Evolutionary conservation across 2,888 invertebrate genomes (phyloP), one percentile per base, ranked within the genome.

Genomic region (Galerucella pusilla): DNA sequence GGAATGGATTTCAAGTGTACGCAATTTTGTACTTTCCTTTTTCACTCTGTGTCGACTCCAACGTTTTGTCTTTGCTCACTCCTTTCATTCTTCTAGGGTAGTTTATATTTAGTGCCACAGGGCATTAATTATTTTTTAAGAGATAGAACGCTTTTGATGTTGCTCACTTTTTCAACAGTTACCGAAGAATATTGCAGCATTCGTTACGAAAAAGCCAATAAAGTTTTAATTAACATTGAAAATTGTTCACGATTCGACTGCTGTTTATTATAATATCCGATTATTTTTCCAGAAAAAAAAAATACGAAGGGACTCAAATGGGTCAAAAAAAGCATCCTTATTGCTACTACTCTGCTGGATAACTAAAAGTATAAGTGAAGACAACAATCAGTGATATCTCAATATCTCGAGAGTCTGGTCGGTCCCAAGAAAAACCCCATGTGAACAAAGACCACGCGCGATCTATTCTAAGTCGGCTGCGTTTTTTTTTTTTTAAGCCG

Each of bases 1-100:
- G 78, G 75, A 78, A 79, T 77, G 81, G 78, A 77, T 77, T 79
- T 82, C 80, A 81, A 83, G 81, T 83, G 81, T 82, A 80, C 80
- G 80, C 80, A 81, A 82, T 82, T 82, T 78, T 78, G 74, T 80
- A 72, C 79, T 80, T 73, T 77, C 78, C 74, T 76, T 78, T 77
- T 68, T 70, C 61, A 67, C 64, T 68, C 65, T 25, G 57, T 63
- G 68, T 73, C 60, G 68, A 65, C 64, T 76, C 76, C 74, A 74
- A 70, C 71, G 71, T 76, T 76, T 78, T 78, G 75, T 76, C 73
- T 76, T 52, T 73, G 72, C 64, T 72, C 69, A 75, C 70, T 71
- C 68, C 65, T 71, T 72, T 72, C 60, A 64, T 71, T 71, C 66
- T 45, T 66, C 70, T 70, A 52, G 46, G 28, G 59, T 66, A 60